Percentiles rank a stretch among this genome's conserved stretches.
These are phyloP conservation scores for Pogonognathellus flavescens DNA, from an alignment of 1,140 invertebrate genomes.

Conservation along the genomic window DNA sequence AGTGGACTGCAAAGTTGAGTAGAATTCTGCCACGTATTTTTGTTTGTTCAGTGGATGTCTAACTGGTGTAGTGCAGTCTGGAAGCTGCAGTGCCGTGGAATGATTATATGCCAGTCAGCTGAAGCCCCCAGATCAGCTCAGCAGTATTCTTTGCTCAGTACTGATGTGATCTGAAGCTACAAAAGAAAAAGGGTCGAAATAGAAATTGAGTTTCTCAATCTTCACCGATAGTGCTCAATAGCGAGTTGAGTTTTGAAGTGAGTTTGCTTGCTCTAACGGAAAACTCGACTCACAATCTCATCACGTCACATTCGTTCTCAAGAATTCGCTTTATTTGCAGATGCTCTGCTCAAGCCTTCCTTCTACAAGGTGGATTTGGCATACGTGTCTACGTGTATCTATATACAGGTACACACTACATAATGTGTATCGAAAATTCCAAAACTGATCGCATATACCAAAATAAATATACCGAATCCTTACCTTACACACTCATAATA, in stretches of 20 bases:
- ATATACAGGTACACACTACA: no score
- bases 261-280: background rate
- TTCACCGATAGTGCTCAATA: slow-evolving; percentile 5
- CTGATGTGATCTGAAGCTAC: background rate
- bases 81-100: background rate
- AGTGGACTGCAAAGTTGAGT: no score
- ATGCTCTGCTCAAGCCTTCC: background rate
- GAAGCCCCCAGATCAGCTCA: background rate
- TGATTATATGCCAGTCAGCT: background rate
- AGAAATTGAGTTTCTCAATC: background rate
- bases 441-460: no score
- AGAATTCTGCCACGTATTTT: background rate
- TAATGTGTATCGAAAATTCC: no score
- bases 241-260: background rate
- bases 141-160: background rate
- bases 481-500: no score
- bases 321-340: slow-evolving; percentile 1
- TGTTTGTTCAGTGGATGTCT: background rate
- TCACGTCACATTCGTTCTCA: slow-evolving; percentile 7
- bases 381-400: background rate
- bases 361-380: background rate
- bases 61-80: background rate
- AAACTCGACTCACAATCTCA: slow-evolving; percentile 19
- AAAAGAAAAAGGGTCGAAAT: background rate
- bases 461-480: no score